Conservation (phyloP, 2,797 vertebrate species). For the Tenualosa thibaudeaui region DNA sequence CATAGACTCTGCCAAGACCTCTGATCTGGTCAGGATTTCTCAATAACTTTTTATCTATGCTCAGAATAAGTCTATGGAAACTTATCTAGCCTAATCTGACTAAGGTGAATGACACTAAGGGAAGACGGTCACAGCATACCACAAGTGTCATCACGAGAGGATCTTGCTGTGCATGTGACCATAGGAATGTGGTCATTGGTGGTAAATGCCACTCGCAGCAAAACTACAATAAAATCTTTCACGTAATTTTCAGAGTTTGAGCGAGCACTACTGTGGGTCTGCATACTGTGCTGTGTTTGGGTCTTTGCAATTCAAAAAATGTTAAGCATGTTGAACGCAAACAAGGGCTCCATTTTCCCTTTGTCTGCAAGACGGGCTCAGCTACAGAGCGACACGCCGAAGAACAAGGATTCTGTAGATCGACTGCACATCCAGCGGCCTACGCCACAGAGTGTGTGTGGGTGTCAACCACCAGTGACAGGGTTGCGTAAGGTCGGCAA, state of each 20-base stretch:
- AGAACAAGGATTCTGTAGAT: slow-evolving; percentile 45
- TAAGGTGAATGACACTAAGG: neutral
- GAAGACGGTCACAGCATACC: neutral
- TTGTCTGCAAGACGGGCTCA: slow-evolving; percentile 51
- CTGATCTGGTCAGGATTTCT: no score
- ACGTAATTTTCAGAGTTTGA: neutral
- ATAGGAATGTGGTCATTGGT: neutral
- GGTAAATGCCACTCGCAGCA: neutral
- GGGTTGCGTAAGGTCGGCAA: slow-evolving; percentile 18
- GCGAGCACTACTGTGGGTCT: neutral
- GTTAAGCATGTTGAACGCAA: slow-evolving; percentile 64
- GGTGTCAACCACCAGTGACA: slow-evolving; percentile 23
- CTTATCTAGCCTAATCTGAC: neutral
- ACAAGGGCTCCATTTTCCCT: slow-evolving; percentile 72
- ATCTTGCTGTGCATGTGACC: neutral
- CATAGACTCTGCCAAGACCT: no score
- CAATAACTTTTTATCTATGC: no score
- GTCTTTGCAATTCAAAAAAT: slow-evolving; percentile 67
- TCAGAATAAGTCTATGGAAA: neutral
- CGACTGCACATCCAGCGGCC: slow-evolving; percentile 29
- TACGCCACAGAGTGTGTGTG: slow-evolving; percentile 22
- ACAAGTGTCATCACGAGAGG: neutral
- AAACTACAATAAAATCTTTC: neutral
- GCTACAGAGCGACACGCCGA: slow-evolving; percentile 37
- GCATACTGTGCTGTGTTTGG: slow-evolving; percentile 35